Percentiles rank a stretch among this genome's conserved stretches.
Conservation (phyloP, 2,888 invertebrate species). For the Lochmaea capreae region DNA sequence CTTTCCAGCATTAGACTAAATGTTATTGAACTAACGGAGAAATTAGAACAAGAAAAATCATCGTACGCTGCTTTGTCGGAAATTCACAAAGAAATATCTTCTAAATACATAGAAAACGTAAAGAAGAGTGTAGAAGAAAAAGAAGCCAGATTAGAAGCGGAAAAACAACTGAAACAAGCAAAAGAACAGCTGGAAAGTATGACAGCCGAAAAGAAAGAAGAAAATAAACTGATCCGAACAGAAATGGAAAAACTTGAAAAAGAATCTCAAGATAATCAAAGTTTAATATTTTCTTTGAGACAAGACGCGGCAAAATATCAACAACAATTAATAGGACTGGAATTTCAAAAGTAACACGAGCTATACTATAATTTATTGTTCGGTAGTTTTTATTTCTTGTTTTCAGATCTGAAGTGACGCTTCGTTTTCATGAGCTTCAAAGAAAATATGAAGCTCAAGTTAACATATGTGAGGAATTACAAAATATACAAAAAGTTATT, state of each 20-base stretch:
- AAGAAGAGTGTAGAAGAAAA: conserved; percentile 55
- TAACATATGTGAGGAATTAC: conserved; percentile 51
- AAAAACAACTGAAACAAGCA: conserved; percentile 40
- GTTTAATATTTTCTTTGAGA: conserved; percentile 38
- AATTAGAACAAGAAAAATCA: conserved; percentile 48
- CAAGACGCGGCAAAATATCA: conserved; percentile 50
- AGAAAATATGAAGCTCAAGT: conserved; percentile 55
- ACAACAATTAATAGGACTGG: conserved; percentile 53
- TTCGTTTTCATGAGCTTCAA: conserved; percentile 56
- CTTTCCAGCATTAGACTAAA: background rate
- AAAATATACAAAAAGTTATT: conserved; percentile 51
- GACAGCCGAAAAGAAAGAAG: no score
- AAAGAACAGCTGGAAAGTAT: conserved; percentile 32
- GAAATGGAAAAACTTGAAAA: conserved; percentile 36
- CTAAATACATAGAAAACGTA: conserved; percentile 54
- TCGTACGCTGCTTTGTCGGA: conserved; percentile 50
- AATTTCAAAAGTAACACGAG: conserved; percentile 56
- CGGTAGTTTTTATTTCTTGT: conserved; percentile 21
- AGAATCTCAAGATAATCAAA: conserved; percentile 43
- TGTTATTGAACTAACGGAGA: conserved; percentile 38
- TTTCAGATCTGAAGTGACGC: conserved; percentile 56
- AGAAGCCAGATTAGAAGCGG: conserved; percentile 48
- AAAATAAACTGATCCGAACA: conserved; percentile 21
- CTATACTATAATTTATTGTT: background rate
- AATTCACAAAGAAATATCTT: conserved; percentile 55